Evolutionary conservation across 2,113 vertebrate species (phyloP).

Genomic region (Dolichallabes microphthalmus): DNA sequence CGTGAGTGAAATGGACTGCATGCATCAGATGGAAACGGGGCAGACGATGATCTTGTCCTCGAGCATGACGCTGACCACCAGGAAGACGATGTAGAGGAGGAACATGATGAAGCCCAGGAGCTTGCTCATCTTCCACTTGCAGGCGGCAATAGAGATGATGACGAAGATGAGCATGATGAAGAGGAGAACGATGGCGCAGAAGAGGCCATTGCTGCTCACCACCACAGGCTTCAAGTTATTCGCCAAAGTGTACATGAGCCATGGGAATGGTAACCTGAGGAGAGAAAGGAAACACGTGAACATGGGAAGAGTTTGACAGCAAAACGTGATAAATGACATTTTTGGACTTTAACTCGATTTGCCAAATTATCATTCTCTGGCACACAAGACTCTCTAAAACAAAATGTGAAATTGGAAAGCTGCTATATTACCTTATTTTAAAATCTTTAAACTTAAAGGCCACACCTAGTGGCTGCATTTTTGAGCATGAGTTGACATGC

Average conservation of each 20-base stretch:
- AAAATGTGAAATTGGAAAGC: too few species aligned
- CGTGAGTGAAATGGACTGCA: not conserved
- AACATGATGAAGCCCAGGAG: conserved; percentile 74
- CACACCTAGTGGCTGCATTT: too few species aligned
- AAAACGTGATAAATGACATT: too few species aligned
- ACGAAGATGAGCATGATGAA: conserved; percentile 78
- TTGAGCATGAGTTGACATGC: too few species aligned
- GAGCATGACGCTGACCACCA: conserved; percentile 72
- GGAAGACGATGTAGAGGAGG: conserved; percentile 72
- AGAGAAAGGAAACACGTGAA: not conserved
- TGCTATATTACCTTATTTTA: too few species aligned
- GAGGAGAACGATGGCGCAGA: conserved; percentile 77
- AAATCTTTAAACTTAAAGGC: too few species aligned
- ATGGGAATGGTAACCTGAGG: conserved; percentile 68
- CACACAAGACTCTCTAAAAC: too few species aligned
- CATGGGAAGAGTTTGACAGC: not conserved
- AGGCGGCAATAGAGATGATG: conserved; percentile 72
- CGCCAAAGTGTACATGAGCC: conserved; percentile 59
- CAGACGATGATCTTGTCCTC: conserved; percentile 70
- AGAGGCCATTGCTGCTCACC: conserved; percentile 74
- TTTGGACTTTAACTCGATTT: too few species aligned
- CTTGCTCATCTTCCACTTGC: conserved; percentile 74
- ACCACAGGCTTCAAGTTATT: conserved; percentile 45
- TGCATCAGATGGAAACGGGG: conserved; percentile 66
- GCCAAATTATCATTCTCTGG: too few species aligned